These are phyloP conservation scores for Oxystoma pomonae DNA, from an alignment of 2,888 invertebrate species.

Conservation along the genomic window DNA sequence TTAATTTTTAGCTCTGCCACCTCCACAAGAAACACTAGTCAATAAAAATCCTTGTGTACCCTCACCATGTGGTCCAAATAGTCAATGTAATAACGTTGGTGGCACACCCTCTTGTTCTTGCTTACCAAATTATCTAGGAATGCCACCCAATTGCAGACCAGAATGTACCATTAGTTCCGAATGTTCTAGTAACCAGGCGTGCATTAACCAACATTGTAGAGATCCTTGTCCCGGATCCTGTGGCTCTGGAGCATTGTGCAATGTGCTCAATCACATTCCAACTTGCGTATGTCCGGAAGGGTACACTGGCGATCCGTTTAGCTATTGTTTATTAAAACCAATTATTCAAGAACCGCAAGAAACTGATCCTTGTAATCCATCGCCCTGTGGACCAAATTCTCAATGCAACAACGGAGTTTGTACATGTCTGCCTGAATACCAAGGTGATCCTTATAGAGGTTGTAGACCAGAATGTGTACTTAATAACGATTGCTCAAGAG, in stretches of 20 bases:
- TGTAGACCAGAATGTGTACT: slow-evolving; percentile 71
- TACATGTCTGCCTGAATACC: slow-evolving; percentile 63
- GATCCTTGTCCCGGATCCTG: slow-evolving; percentile 79
- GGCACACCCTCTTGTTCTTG: slow-evolving; percentile 63
- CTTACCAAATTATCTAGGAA: slow-evolving; percentile 59
- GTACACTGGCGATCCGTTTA: slow-evolving; percentile 57
- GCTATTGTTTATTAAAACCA: slow-evolving; percentile 44
- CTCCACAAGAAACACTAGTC: slow-evolving; percentile 34
- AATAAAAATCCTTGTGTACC: slow-evolving; percentile 67
- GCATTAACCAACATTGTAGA: slow-evolving; percentile 70
- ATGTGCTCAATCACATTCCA: slow-evolving; percentile 73
- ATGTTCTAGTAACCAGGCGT: slow-evolving; percentile 68
- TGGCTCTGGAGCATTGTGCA: slow-evolving; percentile 68
- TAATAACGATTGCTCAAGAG: slow-evolving; percentile 65
- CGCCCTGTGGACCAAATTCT: slow-evolving; percentile 63
- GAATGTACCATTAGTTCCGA: slow-evolving; percentile 71
- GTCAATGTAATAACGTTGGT: slow-evolving; percentile 55
- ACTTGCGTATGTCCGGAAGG: slow-evolving; percentile 62
- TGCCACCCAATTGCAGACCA: slow-evolving; percentile 62
- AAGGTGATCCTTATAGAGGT: slow-evolving; percentile 66
- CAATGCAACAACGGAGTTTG: slow-evolving; percentile 63
- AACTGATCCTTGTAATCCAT: slow-evolving; percentile 57
- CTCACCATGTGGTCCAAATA: slow-evolving; percentile 71
- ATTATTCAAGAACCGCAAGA: slow-evolving; percentile 22
- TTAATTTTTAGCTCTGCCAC: slow-evolving; percentile 28